These are phyloP conservation scores for Pholis gunnellus DNA, from an alignment of 2,113 vertebrate genomes.

Conservation along the genomic window DNA sequence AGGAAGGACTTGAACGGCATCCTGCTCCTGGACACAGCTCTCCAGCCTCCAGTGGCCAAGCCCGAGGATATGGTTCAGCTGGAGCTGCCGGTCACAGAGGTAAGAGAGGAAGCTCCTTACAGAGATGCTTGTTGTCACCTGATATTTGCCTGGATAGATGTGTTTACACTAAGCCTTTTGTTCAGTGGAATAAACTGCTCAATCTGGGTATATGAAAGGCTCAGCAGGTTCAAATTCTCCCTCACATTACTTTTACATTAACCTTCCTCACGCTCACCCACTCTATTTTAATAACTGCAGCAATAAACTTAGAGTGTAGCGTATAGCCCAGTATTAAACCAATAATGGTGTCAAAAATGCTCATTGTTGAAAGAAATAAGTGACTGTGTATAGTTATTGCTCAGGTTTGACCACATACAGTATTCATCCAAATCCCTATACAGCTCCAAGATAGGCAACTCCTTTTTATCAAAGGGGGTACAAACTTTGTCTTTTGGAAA, in stretches of 20 bases:
- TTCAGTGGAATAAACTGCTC: background rate
- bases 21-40: conserved; percentile 96
- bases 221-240: background rate
- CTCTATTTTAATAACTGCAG: background rate
- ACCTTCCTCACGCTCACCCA: background rate
- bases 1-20: conserved; percentile 99
- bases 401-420: no score
- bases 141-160: background rate
- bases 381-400: no score
- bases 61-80: conserved; percentile 98
- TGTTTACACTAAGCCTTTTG: conserved; percentile 2
- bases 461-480: background rate
- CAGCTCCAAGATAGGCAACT: no score
- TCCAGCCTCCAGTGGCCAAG: conserved; percentile 96
- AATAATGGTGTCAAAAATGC: background rate
- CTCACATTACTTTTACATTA: background rate
- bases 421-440: no score
- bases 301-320: no score
- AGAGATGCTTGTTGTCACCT: background rate
- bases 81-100: conserved; percentile 98
- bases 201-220: background rate
- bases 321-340: background rate
- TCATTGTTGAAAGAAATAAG: background rate
- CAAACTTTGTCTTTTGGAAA: background rate
- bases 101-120: conserved; percentile 74